These are phyloP conservation scores for Andrena praecox DNA, from an alignment of 2,888 invertebrate genomes.

Conservation along the genomic window DNA sequence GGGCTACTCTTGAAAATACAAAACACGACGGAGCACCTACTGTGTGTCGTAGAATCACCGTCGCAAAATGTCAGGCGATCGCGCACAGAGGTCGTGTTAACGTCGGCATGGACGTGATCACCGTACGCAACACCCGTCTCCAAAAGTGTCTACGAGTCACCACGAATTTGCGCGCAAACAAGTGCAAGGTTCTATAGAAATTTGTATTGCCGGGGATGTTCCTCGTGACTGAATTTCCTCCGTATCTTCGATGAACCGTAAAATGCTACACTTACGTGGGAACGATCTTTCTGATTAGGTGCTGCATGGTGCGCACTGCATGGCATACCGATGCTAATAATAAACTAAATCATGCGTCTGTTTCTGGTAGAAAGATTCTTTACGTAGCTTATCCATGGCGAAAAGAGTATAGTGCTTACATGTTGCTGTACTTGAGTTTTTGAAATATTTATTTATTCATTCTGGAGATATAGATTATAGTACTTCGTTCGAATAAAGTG, in stretches of 20 bases:
- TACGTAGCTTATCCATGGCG: neutral
- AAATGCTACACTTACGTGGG: neutral
- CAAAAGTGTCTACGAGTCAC: constrained; percentile 3
- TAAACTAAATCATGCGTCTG: constrained; percentile 11
- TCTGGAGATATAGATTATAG: constrained; percentile 1
- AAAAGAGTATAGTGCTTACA: neutral
- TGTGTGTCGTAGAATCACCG: constrained; percentile 57
- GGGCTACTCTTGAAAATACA: constrained; percentile 55
- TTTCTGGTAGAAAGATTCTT: neutral
- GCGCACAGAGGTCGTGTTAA: constrained; percentile 62
- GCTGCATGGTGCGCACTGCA: neutral
- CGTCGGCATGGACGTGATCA: constrained; percentile 33
- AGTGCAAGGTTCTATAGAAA: too few species aligned
- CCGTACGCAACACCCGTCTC: neutral
- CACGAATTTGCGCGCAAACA: neutral
- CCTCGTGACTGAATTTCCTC: neutral
- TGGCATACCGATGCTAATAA: constrained; percentile 13
- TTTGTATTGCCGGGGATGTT: neutral
- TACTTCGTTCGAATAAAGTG: too few species aligned
- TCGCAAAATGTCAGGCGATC: constrained; percentile 73
- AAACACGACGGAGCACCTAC: constrained; percentile 62
- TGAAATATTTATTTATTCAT: neutral
- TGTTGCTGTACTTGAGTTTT: too few species aligned
- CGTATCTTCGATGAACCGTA: neutral
- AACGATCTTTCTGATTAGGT: neutral